Conservation (phyloP, 2,113 vertebrate species). For the Oplegnathus fasciatus region DNA sequence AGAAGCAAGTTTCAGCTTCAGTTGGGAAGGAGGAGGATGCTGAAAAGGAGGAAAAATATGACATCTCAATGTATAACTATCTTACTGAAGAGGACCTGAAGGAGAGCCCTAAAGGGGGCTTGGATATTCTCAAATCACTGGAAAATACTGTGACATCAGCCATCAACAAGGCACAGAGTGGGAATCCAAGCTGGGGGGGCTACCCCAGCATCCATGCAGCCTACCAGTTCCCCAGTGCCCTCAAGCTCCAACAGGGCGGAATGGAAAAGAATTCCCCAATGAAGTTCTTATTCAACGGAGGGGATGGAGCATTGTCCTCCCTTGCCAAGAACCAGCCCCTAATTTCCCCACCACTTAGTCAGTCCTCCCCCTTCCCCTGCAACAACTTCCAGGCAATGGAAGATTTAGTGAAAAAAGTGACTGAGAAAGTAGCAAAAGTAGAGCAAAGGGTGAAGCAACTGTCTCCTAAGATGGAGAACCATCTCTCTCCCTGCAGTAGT, state of each 20-base stretch:
- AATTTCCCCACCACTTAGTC: slow-evolving; percentile 89
- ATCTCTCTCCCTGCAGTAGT: slow-evolving; percentile 88
- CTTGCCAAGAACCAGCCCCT: slow-evolving; percentile 90
- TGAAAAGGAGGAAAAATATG: slow-evolving; percentile 89
- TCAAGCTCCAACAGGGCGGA: slow-evolving; percentile 89
- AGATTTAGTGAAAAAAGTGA: slow-evolving; percentile 95
- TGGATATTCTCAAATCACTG: slow-evolving; percentile 97
- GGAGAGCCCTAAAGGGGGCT: slow-evolving; percentile 94
- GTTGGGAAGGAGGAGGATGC: slow-evolving; percentile 81
- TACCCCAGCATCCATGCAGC: slow-evolving; percentile 99
- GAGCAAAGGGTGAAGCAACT: slow-evolving; percentile 92
- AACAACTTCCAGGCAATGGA: slow-evolving; percentile 96
- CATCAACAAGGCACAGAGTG: slow-evolving; percentile 98
- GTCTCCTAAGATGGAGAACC: slow-evolving; percentile 87
- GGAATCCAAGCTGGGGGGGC: slow-evolving; percentile 97
- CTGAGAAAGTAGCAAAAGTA: slow-evolving; percentile 93
- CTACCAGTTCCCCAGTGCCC: slow-evolving; percentile 96
- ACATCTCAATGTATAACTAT: slow-evolving; percentile 94
- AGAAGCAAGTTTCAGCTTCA: slow-evolving; percentile 82
- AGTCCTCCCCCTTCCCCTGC: slow-evolving; percentile 91
- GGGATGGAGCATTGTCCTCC: slow-evolving; percentile 83
- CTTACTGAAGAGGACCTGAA: slow-evolving; percentile 98
- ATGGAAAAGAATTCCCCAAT: slow-evolving; percentile 89
- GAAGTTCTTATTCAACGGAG: slow-evolving; percentile 89
- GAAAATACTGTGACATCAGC: slow-evolving; percentile 98